Evolutionary conservation across 2,113 vertebrate species (phyloP).

Genomic region (Datnioides undecimradiatus): DNA sequence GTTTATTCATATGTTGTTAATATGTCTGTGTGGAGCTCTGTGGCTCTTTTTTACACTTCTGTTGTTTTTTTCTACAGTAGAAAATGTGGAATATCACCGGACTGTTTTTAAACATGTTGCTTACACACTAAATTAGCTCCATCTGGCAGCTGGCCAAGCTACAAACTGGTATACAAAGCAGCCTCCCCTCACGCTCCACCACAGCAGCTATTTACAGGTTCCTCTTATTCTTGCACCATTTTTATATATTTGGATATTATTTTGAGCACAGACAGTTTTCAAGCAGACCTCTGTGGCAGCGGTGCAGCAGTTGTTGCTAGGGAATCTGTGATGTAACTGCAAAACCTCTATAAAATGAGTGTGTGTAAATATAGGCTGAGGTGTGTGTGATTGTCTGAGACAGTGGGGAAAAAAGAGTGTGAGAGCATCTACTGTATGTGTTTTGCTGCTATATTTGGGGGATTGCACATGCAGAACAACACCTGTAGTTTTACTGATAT

Average conservation of each 20-base stretch:
- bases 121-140: not conserved
- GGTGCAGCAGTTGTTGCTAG: constrained; percentile 35
- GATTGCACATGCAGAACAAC: not conserved
- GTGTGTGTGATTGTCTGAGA: constrained; percentile 13
- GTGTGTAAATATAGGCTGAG: constrained; percentile 37
- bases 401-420: not conserved
- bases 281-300: constrained; percentile 11
- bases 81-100: not conserved
- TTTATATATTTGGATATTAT: constrained; percentile 10
- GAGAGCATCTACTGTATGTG: constrained; percentile 8
- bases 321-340: constrained; percentile 49
- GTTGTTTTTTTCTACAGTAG: not conserved
- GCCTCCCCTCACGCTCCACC: not conserved
- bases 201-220: constrained; percentile 21
- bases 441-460: constrained; percentile 4
- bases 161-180: not conserved
- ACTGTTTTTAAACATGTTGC: not conserved
- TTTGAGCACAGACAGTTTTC: constrained; percentile 11
- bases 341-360: constrained; percentile 24
- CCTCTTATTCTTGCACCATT: not conserved
- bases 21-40: not conserved
- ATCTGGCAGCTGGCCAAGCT: not conserved
- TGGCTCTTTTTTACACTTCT: not conserved
- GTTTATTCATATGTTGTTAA: not conserved
- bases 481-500: constrained; percentile 25